Evolutionary conservation across 2,797 vertebrate genomes (phyloP).

Genomic region (Graptemys geographica): DNA sequence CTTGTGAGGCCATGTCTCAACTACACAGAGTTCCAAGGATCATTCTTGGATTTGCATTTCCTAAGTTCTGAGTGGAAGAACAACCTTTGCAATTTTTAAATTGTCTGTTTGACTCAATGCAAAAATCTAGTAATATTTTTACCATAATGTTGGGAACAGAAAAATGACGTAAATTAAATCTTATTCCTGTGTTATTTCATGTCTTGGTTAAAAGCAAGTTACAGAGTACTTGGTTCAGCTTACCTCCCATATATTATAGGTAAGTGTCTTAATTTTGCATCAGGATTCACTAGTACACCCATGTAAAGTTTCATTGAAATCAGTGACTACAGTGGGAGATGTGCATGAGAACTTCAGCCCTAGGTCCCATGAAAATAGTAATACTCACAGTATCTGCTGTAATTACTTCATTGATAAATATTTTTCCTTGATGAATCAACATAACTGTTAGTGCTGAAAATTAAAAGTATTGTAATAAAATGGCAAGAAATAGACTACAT

Average conservation of each 20-base stretch:
- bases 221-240: rapidly evolving
- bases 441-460: not conserved
- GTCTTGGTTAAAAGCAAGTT: rapidly evolving
- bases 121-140: not conserved
- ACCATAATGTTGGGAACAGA: not conserved
- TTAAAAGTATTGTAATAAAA: not conserved
- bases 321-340: not conserved
- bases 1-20: too few species aligned
- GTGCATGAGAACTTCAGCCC: not conserved
- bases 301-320: not conserved
- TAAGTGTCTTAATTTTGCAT: not conserved
- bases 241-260: not conserved
- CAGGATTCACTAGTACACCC: not conserved
- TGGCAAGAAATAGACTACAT: rapidly evolving
- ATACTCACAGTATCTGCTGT: not conserved
- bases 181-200: not conserved
- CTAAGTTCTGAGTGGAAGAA: not conserved
- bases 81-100: too few species aligned
- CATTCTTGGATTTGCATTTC: not conserved
- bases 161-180: not conserved
- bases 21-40: not conserved
- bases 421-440: not conserved
- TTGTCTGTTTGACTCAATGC: too few species aligned
- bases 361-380: not conserved
- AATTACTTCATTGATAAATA: not conserved